These are phyloP conservation scores for Pseudobourletiella spinata DNA, from an alignment of 1,140 invertebrate species.

Conservation along the genomic window DNA sequence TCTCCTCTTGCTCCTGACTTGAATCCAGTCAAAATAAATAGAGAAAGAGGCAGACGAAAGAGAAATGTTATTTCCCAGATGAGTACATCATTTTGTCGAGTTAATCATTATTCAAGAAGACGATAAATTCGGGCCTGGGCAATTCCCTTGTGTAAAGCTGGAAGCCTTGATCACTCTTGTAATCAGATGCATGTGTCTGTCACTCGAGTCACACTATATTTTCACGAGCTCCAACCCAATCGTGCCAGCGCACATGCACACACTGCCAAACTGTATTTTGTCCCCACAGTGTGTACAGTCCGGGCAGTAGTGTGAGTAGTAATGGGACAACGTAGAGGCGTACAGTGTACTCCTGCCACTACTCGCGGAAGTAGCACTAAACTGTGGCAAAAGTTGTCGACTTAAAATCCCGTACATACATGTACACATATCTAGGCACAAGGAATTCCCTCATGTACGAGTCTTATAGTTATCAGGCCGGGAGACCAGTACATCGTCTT, in stretches of 20 bases:
- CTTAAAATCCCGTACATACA: too few species aligned
- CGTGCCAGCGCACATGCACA: too few species aligned
- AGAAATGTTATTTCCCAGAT: conserved; percentile 34
- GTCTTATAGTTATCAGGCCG: too few species aligned
- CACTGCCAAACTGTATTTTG: too few species aligned
- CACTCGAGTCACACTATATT: conserved; percentile 22
- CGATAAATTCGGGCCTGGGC: conserved; percentile 31
- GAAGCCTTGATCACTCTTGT: conserved; percentile 34
- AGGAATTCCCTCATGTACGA: too few species aligned
- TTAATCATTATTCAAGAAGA: conserved; percentile 36
- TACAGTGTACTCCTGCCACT: too few species aligned
- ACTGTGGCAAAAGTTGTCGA: too few species aligned
- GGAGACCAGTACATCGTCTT: too few species aligned
- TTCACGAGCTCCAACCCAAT: background rate
- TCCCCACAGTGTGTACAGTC: background rate
- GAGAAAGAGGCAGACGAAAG: conserved; percentile 27
- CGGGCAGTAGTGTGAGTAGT: background rate
- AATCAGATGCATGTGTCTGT: conserved; percentile 33
- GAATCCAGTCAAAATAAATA: conserved; percentile 27
- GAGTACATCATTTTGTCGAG: conserved; percentile 34
- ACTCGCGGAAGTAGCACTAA: too few species aligned
- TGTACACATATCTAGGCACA: too few species aligned
- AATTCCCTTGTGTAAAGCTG: conserved; percentile 26
- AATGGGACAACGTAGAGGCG: too few species aligned
- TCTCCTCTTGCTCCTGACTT: background rate